Percentiles rank a stretch among this genome's conserved stretches.
These are phyloP conservation scores for Goniozus legneri DNA, from an alignment of 1,140 invertebrate genomes.

Conservation along the genomic window DNA sequence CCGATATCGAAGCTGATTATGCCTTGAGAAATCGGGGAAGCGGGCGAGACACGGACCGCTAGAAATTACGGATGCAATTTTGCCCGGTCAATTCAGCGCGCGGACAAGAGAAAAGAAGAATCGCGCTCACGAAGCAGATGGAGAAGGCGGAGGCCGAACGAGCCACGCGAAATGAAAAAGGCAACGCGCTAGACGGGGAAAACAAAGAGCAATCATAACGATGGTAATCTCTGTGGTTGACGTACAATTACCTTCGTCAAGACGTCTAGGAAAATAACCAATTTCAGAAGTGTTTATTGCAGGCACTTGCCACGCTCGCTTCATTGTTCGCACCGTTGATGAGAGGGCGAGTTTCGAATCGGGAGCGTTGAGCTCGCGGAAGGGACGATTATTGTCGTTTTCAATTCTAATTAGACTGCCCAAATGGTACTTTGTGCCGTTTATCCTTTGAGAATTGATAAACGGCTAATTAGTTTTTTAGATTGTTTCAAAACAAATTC, in stretches of 20 bases:
- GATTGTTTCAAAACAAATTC: too few species aligned
- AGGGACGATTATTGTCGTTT: too few species aligned
- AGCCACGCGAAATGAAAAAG: conserved; percentile 11
- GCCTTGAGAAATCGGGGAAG: too few species aligned
- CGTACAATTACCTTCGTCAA: conserved; percentile 37
- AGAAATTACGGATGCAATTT: conserved; percentile 6
- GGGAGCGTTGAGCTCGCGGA: too few species aligned
- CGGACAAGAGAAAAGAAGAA: not conserved
- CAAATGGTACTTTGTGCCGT: too few species aligned
- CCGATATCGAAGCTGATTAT: not conserved
- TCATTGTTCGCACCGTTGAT: conserved; percentile 34
- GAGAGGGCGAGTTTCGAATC: conserved; percentile 22
- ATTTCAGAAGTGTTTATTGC: conserved; percentile 45
- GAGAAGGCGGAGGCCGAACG: not conserved
- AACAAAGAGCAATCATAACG: conserved; percentile 46
- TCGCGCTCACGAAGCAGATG: not conserved
- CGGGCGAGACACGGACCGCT: not conserved
- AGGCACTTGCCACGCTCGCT: conserved; percentile 20
- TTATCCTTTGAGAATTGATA: too few species aligned
- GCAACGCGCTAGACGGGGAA: conserved; percentile 15
- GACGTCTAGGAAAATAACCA: conserved; percentile 42
- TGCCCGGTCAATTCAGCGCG: too few species aligned
- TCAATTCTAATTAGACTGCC: too few species aligned
- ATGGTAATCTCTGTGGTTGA: conserved; percentile 46
- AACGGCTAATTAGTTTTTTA: too few species aligned